These are phyloP conservation scores for Laodelphax striatellus DNA, from an alignment of 1,140 invertebrate species.

Conservation along the genomic window DNA sequence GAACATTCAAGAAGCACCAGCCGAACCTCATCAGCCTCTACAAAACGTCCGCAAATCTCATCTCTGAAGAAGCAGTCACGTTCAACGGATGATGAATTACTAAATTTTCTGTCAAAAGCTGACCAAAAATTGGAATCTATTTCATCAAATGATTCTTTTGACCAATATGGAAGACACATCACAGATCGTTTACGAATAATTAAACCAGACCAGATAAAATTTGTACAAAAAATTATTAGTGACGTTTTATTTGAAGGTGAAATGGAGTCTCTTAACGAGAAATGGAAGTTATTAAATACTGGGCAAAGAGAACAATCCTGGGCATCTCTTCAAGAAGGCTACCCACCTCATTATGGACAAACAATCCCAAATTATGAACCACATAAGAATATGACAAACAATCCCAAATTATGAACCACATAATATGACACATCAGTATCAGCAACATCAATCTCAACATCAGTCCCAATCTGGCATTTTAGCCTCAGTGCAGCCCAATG, in stretches of 20 bases:
- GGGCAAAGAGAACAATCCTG: too few relatives aligned
- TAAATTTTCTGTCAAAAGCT: neutral
- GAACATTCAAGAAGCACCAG: neutral
- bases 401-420: too few relatives aligned
- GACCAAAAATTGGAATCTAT: conserved; percentile 1
- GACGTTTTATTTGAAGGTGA: conserved; percentile 16
- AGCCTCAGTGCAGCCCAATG: too few relatives aligned
- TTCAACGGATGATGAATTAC: neutral
- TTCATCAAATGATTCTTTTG: neutral
- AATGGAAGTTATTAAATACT: too few relatives aligned
- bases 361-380: too few relatives aligned
- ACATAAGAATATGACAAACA: too few relatives aligned
- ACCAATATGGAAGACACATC: conserved; percentile 13
- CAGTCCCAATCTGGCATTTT: too few relatives aligned
- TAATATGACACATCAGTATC: too few relatives aligned
- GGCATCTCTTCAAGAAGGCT: too few relatives aligned
- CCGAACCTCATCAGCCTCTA: neutral
- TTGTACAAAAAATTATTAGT: conserved; percentile 14
- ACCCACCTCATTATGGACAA: too few relatives aligned
- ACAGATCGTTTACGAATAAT: neutral
- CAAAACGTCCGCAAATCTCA: neutral
- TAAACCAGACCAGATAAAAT: conserved; percentile 11
- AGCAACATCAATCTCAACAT: too few relatives aligned
- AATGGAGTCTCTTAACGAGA: conserved; percentile 9
- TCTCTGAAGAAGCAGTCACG: neutral